Evolutionary conservation across 2,888 invertebrate species (phyloP).

Genomic region (Torymus texanus): DNA sequence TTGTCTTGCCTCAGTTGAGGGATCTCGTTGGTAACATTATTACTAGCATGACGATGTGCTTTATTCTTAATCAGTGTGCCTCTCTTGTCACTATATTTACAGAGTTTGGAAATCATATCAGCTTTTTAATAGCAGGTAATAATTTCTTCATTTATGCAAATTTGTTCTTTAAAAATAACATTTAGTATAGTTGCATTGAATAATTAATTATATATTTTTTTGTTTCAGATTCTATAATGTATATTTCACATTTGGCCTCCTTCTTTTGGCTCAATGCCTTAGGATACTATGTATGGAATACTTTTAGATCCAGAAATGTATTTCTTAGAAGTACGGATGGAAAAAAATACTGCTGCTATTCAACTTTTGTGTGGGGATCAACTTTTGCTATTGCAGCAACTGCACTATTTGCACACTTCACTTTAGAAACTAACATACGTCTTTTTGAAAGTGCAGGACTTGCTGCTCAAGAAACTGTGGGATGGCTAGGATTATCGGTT

Average conservation of each 20-base stretch:
- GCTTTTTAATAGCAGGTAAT: constrained; percentile 87
- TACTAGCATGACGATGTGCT: constrained; percentile 86
- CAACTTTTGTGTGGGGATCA: constrained; percentile 86
- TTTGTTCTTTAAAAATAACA: constrained; percentile 16
- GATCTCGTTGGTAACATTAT: constrained; percentile 91
- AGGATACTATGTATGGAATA: constrained; percentile 92
- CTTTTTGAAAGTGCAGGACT: constrained; percentile 67
- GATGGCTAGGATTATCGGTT: constrained; percentile 88
- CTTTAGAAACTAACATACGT: constrained; percentile 82
- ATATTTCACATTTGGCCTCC: constrained; percentile 85
- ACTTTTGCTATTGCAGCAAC: constrained; percentile 83
- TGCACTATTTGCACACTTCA: constrained; percentile 88
- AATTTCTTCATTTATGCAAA: constrained; percentile 10
- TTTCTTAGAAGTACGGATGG: constrained; percentile 90
- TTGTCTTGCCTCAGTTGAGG: constrained; percentile 87
- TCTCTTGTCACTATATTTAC: constrained; percentile 87
- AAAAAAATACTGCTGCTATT: constrained; percentile 91
- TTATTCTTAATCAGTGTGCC: constrained; percentile 86
- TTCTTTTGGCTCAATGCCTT: constrained; percentile 92
- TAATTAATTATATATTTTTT: constrained; percentile 50
- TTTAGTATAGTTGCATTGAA: background rate
- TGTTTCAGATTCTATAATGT: constrained; percentile 85
- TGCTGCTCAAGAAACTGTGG: constrained; percentile 85
- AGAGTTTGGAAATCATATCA: constrained; percentile 87
- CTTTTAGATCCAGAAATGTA: constrained; percentile 90